These are phyloP conservation scores for Alitta virens DNA, from an alignment of 2,888 invertebrate genomes.

Conservation along the genomic window DNA sequence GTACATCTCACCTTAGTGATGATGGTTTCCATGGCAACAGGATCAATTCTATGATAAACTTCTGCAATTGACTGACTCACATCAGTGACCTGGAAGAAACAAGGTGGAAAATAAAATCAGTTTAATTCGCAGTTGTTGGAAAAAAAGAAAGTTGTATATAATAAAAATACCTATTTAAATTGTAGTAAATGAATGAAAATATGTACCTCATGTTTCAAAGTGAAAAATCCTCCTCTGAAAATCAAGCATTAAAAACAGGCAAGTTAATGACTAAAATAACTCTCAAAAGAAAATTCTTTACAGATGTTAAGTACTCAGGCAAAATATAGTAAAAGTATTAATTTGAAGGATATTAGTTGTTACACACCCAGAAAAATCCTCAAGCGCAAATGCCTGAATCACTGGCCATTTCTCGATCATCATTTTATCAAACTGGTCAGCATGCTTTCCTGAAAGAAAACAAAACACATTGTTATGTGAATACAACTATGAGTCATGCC, in stretches of 20 bases:
- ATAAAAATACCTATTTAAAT: neutral
- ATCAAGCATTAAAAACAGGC: conserved; percentile 11
- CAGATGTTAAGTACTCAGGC: neutral
- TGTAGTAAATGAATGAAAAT: neutral
- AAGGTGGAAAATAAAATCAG: neutral
- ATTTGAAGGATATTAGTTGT: neutral
- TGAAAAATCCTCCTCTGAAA: conserved; percentile 52
- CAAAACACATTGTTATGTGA: too few species aligned
- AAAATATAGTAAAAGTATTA: neutral
- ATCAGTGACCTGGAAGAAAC: conserved; percentile 35
- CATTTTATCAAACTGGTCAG: conserved; percentile 32
- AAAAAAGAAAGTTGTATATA: neutral
- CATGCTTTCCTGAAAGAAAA: too few species aligned
- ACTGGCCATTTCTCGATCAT: conserved; percentile 53
- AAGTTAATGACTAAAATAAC: too few species aligned
- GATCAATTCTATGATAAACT: conserved; percentile 41
- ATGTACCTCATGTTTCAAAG: conserved; percentile 43
- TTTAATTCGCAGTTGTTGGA: neutral
- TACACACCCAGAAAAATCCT: conserved; percentile 46
- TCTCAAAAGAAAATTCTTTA: neutral
- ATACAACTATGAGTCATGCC: too few species aligned
- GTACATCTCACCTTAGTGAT: conserved; percentile 41
- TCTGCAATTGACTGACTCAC: conserved; percentile 34
- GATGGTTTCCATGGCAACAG: conserved; percentile 42
- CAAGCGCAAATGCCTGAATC: conserved; percentile 52